A percentile compares a stretch with the other conserved stretches of the same genome.
Conservation (phyloP, 2,797 vertebrate genomes). For the Sebastes kiyomatsui region DNA sequence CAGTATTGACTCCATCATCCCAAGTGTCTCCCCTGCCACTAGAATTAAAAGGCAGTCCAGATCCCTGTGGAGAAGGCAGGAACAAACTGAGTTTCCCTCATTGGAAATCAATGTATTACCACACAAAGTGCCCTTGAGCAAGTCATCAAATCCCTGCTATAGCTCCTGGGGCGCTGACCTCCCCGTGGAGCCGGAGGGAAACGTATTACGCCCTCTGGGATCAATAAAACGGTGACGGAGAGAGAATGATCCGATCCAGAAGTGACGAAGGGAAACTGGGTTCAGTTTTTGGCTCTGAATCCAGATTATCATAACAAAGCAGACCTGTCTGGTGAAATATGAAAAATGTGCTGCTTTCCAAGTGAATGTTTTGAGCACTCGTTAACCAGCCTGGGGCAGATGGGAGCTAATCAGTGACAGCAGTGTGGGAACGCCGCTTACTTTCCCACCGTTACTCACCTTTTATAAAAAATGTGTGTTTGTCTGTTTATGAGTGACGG, state of each 20-base stretch:
- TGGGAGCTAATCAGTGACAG: slow-evolving; percentile 62
- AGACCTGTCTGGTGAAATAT: not conserved
- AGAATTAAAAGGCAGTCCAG: not conserved
- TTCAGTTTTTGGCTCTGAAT: not conserved
- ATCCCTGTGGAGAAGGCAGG: not conserved
- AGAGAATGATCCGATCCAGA: not conserved
- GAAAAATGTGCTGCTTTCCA: slow-evolving; percentile 1
- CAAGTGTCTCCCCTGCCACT: not conserved
- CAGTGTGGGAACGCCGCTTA: slow-evolving; percentile 54
- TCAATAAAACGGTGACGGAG: not conserved
- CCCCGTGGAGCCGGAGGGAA: not conserved
- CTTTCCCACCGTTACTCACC: slow-evolving; percentile 58
- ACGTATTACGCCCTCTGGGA: not conserved
- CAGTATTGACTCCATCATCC: not conserved
- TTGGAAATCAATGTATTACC: slow-evolving; percentile 26
- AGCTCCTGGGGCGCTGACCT: not conserved
- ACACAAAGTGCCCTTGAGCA: slow-evolving; percentile 11
- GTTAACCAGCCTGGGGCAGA: slow-evolving; percentile 45
- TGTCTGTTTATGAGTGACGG: slow-evolving; percentile 26
- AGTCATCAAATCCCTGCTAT: slow-evolving; percentile 6
- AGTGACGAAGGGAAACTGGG: not conserved
- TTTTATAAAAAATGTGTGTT: not conserved
- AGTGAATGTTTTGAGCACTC: slow-evolving; percentile 37
- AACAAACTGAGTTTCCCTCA: not conserved
- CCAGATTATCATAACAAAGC: not conserved